phyloP scores from a whole-genome alignment of 1,140 invertebrate genomes.

The Mycetomoellerius zeteki region DNA sequence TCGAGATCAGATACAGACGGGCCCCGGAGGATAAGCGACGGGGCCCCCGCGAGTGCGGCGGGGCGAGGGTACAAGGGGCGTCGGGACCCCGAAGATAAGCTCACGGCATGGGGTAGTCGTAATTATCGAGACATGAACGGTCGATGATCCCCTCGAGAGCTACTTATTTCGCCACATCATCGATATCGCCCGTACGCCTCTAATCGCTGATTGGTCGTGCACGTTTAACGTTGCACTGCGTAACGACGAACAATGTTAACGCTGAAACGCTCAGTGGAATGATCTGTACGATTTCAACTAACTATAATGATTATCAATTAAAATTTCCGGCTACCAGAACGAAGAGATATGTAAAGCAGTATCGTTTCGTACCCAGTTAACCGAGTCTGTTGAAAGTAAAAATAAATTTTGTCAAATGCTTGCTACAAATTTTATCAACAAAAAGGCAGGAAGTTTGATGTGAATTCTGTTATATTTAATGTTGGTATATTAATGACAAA shows the following conservation, averaged over 20 bases:
- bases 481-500: too few relatives aligned
- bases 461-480: too few relatives aligned
- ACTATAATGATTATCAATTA: slow-evolving; percentile 48
- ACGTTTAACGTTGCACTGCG: slow-evolving; percentile 41
- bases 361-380: background rate
- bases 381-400: too few relatives aligned
- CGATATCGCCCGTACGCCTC: slow-evolving; percentile 62
- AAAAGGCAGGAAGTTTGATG: too few relatives aligned
- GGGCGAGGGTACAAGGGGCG: slow-evolving; percentile 40
- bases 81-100: slow-evolving; percentile 76
- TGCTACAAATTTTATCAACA: too few relatives aligned
- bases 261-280: slow-evolving; percentile 5
- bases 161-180: slow-evolving; percentile 75
- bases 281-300: slow-evolving; percentile 37
- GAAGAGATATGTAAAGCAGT: background rate
- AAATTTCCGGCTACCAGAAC: slow-evolving; percentile 2
- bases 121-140: slow-evolving; percentile 80
- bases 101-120: slow-evolving; percentile 79
- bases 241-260: slow-evolving; percentile 40
- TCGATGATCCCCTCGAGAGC: slow-evolving; percentile 75
- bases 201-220: slow-evolving; percentile 52
- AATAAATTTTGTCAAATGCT: too few relatives aligned
- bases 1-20: slow-evolving; percentile 74
- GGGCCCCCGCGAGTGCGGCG: slow-evolving; percentile 24
- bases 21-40: slow-evolving; percentile 62